Conservation (phyloP, 2,797 vertebrate species). For the Pristis pectinata region DNA sequence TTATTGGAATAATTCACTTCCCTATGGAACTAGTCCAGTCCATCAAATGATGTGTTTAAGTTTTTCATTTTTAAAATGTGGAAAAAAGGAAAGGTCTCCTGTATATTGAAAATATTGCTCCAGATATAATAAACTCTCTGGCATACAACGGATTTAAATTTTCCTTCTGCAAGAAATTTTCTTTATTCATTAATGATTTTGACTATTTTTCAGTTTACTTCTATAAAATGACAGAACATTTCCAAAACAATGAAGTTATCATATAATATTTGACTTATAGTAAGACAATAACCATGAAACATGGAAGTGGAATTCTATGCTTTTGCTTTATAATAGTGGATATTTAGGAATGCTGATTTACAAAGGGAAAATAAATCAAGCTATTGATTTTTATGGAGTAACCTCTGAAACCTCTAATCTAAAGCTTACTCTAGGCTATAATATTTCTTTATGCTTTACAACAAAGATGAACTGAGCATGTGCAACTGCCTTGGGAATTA, state of each 20-base stretch:
- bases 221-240: not conserved
- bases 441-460: not conserved
- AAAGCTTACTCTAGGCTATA: not conserved
- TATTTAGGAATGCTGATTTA: slow-evolving; percentile 16
- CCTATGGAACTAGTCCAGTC: not conserved
- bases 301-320: not conserved
- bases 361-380: slow-evolving; percentile 12
- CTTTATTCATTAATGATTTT: not conserved
- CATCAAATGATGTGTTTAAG: slow-evolving; percentile 3
- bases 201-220: not conserved
- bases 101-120: not conserved
- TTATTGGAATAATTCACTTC: not conserved
- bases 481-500: not conserved
- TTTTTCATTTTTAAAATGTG: not conserved
- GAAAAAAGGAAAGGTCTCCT: not conserved
- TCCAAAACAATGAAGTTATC: not conserved
- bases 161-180: not conserved
- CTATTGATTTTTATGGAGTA: not conserved
- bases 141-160: not conserved
- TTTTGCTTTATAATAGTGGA: not conserved
- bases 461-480: slow-evolving; percentile 20
- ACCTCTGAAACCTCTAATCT: slow-evolving; percentile 11
- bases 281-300: not conserved
- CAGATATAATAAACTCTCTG: not conserved
- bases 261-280: not conserved